Evolutionary conservation across 2,888 invertebrate genomes (phyloP).

Genomic region (Thymelicus lineola): DNA sequence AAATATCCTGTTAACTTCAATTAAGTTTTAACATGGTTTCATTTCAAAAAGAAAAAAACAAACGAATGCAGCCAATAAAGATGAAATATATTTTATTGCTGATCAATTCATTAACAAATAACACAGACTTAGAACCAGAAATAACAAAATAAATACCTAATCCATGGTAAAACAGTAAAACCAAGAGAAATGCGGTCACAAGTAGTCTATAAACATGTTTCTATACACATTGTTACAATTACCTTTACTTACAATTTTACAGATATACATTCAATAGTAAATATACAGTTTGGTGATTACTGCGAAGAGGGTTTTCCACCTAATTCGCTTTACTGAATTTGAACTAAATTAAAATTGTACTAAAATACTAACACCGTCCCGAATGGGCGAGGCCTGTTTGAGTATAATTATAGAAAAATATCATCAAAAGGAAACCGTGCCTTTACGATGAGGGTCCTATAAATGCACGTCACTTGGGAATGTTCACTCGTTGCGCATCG

Average conservation of each 20-base stretch:
- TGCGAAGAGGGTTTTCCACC: constrained; percentile 55
- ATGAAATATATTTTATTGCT: constrained; percentile 79
- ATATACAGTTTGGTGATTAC: constrained; percentile 55
- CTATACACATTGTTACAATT: constrained; percentile 47
- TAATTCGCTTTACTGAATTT: constrained; percentile 67
- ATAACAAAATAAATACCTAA: constrained; percentile 84
- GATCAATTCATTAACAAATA: constrained; percentile 80
- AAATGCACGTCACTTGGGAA: constrained; percentile 78
- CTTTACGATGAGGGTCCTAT: constrained; percentile 43
- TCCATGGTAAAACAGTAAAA: constrained; percentile 69
- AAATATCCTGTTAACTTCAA: too few species aligned
- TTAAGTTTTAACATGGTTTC: too few species aligned
- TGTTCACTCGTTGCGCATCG: constrained; percentile 52
- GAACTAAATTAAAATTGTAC: constrained; percentile 78
- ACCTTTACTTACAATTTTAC: constrained; percentile 50
- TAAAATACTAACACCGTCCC: constrained; percentile 68
- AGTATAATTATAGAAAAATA: constrained; percentile 65
- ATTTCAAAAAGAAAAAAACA: constrained; percentile 50
- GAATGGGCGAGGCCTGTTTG: constrained; percentile 46
- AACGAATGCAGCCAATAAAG: constrained; percentile 63
- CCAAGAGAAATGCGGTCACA: constrained; percentile 66
- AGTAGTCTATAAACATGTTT: constrained; percentile 54
- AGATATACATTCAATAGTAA: constrained; percentile 64
- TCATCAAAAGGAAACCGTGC: constrained; percentile 38
- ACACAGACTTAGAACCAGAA: constrained; percentile 81